Evolutionary conservation across 2,113 vertebrate species (phyloP).

Genomic region (Hippotragus niger): DNA sequence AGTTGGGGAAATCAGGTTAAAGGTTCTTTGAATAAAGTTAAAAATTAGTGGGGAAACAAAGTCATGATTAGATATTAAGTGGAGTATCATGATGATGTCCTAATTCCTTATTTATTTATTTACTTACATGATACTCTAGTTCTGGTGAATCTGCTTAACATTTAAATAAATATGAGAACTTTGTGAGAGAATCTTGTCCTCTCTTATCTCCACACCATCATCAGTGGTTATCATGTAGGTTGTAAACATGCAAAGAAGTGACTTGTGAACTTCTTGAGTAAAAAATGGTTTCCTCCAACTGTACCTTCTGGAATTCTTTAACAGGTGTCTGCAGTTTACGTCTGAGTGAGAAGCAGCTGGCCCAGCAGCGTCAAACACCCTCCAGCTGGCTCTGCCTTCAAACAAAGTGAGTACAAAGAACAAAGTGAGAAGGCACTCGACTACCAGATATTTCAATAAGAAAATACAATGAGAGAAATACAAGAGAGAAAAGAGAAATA

Average conservation of each 20-base stretch:
- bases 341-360: neutral
- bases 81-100: neutral
- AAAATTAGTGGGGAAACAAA: neutral
- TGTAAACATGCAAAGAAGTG: neutral
- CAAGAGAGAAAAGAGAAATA: neutral
- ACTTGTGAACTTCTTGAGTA: neutral
- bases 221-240: neutral
- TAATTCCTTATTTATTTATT: neutral
- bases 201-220: neutral
- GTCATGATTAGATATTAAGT: neutral
- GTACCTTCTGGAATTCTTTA: neutral
- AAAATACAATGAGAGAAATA: neutral
- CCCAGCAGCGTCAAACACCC: rapidly evolving
- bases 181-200: neutral
- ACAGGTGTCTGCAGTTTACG: neutral
- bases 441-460: neutral
- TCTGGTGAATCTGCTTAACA: neutral
- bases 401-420: neutral
- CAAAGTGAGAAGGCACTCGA: neutral
- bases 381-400: neutral
- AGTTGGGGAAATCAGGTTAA: neutral
- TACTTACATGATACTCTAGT: neutral
- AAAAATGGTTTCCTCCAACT: neutral
- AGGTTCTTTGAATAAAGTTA: neutral
- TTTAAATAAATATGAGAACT: neutral